Conservation (phyloP, 2,888 invertebrate genomes). For the Lepidochrysops patricia region DNA sequence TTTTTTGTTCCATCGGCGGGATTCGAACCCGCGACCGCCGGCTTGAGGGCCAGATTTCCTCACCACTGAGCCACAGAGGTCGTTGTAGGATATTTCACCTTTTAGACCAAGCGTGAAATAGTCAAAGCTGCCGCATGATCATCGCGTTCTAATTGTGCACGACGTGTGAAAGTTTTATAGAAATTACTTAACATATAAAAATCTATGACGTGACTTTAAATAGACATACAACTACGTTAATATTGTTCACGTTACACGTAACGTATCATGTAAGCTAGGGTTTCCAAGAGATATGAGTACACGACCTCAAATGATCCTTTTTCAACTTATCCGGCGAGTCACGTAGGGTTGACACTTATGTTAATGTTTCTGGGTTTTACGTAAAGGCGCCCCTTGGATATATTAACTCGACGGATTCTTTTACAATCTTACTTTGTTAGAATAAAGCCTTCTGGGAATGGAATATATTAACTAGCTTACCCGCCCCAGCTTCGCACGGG, state of each 20-base stretch:
- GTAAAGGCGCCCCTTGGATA: slow-evolving; percentile 3
- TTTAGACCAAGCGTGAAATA: too few species aligned
- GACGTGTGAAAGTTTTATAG: too few species aligned
- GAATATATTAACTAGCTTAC: too few species aligned
- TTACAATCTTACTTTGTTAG: slow-evolving; percentile 2
- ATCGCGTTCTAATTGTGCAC: too few species aligned
- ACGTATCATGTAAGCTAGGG: slow-evolving; percentile 20
- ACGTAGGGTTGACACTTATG: slow-evolving; percentile 19
- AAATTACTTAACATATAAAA: too few species aligned
- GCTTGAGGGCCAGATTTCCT: too few species aligned
- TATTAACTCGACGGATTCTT: slow-evolving; percentile 7
- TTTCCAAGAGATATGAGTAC: slow-evolving; percentile 16
- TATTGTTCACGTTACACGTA: slow-evolving; percentile 17
- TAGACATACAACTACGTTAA: background rate
- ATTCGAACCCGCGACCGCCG: too few species aligned
- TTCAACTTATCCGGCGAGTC: slow-evolving; percentile 16
- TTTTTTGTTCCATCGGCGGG: too few species aligned
- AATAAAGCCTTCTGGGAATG: background rate
- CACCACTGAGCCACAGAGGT: too few species aligned
- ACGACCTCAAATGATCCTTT: slow-evolving; percentile 17
- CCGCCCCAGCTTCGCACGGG: too few species aligned
- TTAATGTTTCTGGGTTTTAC: slow-evolving; percentile 9
- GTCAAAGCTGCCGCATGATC: too few species aligned
- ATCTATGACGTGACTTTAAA: background rate
- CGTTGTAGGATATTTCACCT: too few species aligned